phyloP scores from a whole-genome alignment of 2,888 invertebrate genomes.

The Hipparchia sbordonii region DNA sequence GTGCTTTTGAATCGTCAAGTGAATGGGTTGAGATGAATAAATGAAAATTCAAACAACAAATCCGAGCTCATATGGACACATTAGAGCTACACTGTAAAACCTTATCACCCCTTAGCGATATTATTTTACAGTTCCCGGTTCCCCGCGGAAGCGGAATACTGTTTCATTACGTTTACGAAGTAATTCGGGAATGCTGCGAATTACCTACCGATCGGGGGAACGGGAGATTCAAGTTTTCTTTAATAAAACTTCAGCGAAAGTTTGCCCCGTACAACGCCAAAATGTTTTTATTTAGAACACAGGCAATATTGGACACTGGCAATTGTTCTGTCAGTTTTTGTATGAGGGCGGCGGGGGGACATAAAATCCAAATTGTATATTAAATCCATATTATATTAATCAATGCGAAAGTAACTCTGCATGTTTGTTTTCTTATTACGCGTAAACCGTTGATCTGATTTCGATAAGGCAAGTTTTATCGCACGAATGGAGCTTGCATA shows the following conservation, averaged over 20 bases:
- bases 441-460: no score
- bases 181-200: conserved; percentile 9
- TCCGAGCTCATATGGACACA: neutral
- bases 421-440: no score
- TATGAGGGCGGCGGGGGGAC: no score
- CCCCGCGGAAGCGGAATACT: neutral
- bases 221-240: conserved; percentile 10
- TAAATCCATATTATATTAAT: no score
- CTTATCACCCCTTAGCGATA: conserved; percentile 17
- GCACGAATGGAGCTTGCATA: no score
- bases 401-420: no score
- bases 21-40: no score
- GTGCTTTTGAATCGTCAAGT: no score
- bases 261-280: neutral
- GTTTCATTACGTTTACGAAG: conserved; percentile 15
- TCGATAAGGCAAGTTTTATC: no score
- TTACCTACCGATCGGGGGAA: neutral
- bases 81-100: conserved; percentile 7
- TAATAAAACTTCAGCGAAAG: conserved; percentile 12
- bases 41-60: neutral
- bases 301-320: no score
- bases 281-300: neutral
- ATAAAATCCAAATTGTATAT: no score
- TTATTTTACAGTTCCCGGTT: conserved; percentile 15
- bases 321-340: no score